Base-by-base conservation (phyloP, 1,140 invertebrate species). In the Lepidostoma basale region DNA sequence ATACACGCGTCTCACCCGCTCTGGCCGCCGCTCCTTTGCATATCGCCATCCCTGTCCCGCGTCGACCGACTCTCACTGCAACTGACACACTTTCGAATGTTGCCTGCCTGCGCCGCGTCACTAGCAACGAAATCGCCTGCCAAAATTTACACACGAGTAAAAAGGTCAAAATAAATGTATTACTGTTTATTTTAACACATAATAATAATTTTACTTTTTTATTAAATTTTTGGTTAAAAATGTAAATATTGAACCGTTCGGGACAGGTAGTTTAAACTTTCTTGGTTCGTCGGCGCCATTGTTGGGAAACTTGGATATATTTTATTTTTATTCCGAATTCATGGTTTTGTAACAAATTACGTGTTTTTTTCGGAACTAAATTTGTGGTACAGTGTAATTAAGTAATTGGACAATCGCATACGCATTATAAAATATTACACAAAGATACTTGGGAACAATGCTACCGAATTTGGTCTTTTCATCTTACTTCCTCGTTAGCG, bases 1-100 rank as follows among this genome's bases (percentile, higher is more conserved):
- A 39, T 39, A 22, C 20, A 58, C 14, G 28, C n/a, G n/a, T 36
- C 22, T 58, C 30, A 39, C n/a, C n/a, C n/a, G n/a, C 20, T 39
- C 54, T 30, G 3, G 18, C 14, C 6, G 14, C 8, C 16, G n/a
- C 12, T 20, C 14, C 23, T 30, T 10, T 20, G 33, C n/a, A 26
- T 26, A 30, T 22, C 58, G 20, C 20, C 58, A 12, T 62, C 58
- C 20, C 23, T 42, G 16, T 28, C 40, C 25, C 16, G 4, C 10
- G 22, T 44, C 58, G 58, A 62, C 58, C 58, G 58, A 62, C 58
- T 62, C 58, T 62, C 58, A 62, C 58, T 45, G 58, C 30, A 40
- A 12, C 40, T 62, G 58, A 62, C 58, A 62, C 58, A 62, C 58
- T 62, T 62, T 62, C 58, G 54, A 58, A 58, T 58, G n/a, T 44